Evolutionary conservation across 2,113 vertebrate species (phyloP).

Genomic region (Falco punctatus): DNA sequence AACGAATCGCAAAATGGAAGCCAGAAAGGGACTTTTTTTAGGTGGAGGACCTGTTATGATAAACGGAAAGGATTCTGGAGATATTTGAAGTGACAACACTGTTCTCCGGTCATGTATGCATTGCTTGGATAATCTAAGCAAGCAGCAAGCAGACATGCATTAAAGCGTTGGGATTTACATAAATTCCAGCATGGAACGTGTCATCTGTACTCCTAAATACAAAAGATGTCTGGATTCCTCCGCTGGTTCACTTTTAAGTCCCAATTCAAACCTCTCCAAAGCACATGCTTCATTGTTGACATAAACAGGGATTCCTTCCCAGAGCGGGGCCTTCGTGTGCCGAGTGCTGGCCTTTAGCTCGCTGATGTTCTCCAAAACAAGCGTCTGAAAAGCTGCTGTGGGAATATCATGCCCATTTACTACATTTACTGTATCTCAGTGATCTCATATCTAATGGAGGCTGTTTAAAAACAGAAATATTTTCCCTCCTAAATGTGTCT

Average conservation of each 20-base stretch:
- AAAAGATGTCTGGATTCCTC: not conserved
- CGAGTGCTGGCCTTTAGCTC: not conserved
- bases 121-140: not conserved
- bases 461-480: not conserved
- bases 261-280: slow-evolving; percentile 46
- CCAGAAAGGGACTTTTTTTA: not conserved
- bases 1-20: not conserved
- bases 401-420: slow-evolving; percentile 18
- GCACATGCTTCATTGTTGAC: slow-evolving; percentile 42
- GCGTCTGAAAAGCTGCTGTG: slow-evolving; percentile 14
- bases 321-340: not conserved
- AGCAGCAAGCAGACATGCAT: not conserved
- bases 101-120: not conserved
- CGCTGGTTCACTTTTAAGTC: slow-evolving; percentile 7
- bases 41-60: not conserved
- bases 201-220: not conserved
- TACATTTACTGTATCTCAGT: not conserved
- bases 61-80: not conserved
- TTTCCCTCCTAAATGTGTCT: not conserved
- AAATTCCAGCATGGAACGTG: not conserved
- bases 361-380: not conserved
- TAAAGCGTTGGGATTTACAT: not conserved
- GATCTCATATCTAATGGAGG: not conserved
- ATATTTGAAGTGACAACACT: not conserved
- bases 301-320: slow-evolving; percentile 41